Percentiles rank a stretch among this genome's conserved stretches.
These are phyloP conservation scores for Panthera leo DNA, from an alignment of 2,113 vertebrate genomes.

Conservation along the genomic window DNA sequence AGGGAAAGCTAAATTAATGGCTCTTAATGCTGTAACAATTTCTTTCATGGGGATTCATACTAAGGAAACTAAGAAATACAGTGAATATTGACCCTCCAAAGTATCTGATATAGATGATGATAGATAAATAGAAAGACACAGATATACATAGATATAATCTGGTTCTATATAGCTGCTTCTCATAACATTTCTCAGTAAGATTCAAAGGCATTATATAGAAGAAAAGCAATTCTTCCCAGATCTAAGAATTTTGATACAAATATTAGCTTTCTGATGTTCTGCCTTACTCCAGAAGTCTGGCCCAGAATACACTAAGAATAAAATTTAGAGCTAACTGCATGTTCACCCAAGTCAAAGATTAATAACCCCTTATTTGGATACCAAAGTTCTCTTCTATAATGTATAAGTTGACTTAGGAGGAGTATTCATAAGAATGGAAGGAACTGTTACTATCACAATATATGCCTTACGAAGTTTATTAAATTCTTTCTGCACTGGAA, in stretches of 20 bases:
- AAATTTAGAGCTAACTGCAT: background rate
- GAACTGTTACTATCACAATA: background rate
- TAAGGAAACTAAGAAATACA: background rate
- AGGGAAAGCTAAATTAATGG: background rate
- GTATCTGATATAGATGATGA: background rate
- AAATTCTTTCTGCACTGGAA: background rate
- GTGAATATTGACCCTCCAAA: background rate
- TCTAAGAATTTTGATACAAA: background rate
- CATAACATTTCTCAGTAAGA: background rate
- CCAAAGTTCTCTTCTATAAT: background rate
- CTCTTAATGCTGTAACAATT: background rate
- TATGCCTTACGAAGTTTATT: background rate
- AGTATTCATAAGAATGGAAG: background rate
- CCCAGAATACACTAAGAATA: background rate
- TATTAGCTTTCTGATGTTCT: background rate
- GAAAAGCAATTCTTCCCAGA: background rate
- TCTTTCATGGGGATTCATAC: background rate
- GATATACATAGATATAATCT: background rate
- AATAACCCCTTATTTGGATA: background rate
- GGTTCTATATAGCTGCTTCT: background rate
- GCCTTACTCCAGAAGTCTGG: background rate
- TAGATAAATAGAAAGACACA: background rate
- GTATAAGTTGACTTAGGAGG: background rate
- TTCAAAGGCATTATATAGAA: background rate
- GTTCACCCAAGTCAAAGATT: background rate